These are phyloP conservation scores for Lepus timidus DNA, from an alignment of 2,113 vertebrate species.

Conservation along the genomic window DNA sequence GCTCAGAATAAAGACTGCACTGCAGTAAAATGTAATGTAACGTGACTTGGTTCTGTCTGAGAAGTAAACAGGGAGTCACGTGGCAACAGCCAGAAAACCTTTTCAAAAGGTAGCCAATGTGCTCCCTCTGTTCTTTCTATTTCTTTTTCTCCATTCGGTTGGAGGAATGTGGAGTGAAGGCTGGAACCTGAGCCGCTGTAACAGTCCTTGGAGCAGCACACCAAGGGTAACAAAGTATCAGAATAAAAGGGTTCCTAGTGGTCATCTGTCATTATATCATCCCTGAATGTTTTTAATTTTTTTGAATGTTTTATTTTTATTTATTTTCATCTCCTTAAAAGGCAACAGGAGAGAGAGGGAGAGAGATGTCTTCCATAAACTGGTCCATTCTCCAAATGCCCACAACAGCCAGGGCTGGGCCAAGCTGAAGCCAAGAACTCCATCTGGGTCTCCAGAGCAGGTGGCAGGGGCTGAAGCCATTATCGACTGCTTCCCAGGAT, in stretches of 20 bases:
- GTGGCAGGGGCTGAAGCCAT: too few species aligned
- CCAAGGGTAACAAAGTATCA: neutral
- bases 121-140: neutral
- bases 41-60: neutral
- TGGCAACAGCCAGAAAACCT: conserved; percentile 8
- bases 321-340: too few species aligned
- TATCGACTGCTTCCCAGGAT: too few species aligned
- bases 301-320: too few species aligned
- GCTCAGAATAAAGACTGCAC: neutral
- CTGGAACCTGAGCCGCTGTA: neutral
- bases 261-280: neutral
- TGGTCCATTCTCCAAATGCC: too few species aligned
- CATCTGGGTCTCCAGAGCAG: too few species aligned
- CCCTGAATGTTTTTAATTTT: too few species aligned
- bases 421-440: too few species aligned
- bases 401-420: too few species aligned
- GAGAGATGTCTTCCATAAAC: too few species aligned
- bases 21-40: neutral
- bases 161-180: neutral
- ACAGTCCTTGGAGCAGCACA: neutral
- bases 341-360: too few species aligned
- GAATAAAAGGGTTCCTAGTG: neutral
- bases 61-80: neutral
- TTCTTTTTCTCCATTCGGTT: neutral
- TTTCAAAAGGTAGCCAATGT: neutral